Evolutionary conservation across 2,888 invertebrate species (phyloP), one percentile per base, ranked within the genome.

Genomic region (Philonicus albiceps): DNA sequence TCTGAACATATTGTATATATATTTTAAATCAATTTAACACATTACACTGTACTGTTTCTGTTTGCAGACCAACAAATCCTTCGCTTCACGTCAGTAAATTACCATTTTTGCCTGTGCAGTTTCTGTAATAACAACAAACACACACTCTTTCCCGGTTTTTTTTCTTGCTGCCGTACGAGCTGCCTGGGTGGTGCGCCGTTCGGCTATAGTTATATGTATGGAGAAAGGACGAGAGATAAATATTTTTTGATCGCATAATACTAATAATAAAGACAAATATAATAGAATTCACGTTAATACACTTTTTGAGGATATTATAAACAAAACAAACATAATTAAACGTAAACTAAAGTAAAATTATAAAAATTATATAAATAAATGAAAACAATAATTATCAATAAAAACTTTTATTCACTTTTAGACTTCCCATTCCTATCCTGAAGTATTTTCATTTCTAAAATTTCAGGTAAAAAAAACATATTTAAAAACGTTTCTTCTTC

Each of bases 41-140:
- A 85, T 87, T 87, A 86, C 88, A 87, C 86, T 87, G 84, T 90
- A 90, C 89, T 88, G 91, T 91, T 89, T 78, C 49, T 78, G 11
- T 78, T 81, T 81, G 19, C 90, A 92, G 91, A 90, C 90, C 91
- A 89, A 90, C 90, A 89, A 91, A 91, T 90, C 89, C 91, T 89
- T 90, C 90, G 90, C 90, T 91, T 89, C 91, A 91, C 89, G 90
- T 91, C 90, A 90, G 90, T 90, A 91, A 91, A 90, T 89, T 91
- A 90, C 90, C 91, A 89, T 91, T 90, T 89, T 90, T 92, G 89
- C 90, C 91, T 89, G 90, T 92, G 90, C 91, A 91, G 90, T 91
- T 91, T 90, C 90, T 91, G 89, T 91, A 90, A 90, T 88, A 88
- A 87, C 43, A 81, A 73, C 43, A 81, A 73, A 37, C 55, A 83